These are phyloP conservation scores for Selenia dentaria DNA, from an alignment of 2,888 invertebrate species.

Conservation along the genomic window DNA sequence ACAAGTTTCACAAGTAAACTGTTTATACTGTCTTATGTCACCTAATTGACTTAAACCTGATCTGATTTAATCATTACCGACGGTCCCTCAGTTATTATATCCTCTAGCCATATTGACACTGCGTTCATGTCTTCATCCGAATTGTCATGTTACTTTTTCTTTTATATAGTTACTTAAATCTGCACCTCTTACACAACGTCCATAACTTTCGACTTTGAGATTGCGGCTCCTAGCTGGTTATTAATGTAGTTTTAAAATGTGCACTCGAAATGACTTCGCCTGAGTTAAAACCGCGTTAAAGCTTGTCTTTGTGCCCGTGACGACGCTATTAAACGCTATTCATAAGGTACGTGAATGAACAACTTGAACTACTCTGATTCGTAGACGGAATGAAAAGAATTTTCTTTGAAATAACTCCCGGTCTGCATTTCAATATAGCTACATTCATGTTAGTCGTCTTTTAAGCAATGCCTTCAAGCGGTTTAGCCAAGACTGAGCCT, in stretches of 20 bases:
- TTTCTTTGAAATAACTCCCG: constrained; percentile 12
- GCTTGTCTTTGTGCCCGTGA: constrained; percentile 68
- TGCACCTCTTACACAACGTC: constrained; percentile 29
- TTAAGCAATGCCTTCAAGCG: not conserved
- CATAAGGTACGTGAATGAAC: too few species aligned
- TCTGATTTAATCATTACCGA: too few species aligned
- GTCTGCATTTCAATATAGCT: constrained; percentile 1
- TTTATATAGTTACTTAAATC: too few species aligned
- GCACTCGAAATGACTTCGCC: constrained; percentile 70
- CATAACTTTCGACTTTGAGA: constrained; percentile 60
- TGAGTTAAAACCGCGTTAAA: constrained; percentile 65
- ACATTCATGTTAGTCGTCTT: constrained; percentile 6
- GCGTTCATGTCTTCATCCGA: too few species aligned
- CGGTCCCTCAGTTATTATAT: too few species aligned
- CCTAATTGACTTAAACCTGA: too few species aligned
- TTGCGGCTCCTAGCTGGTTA: constrained; percentile 60
- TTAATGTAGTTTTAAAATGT: constrained; percentile 80
- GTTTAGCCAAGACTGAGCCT: not conserved
- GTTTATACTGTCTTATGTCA: too few species aligned
- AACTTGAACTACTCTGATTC: constrained; percentile 18
- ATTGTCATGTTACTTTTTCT: too few species aligned
- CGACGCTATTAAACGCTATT: constrained; percentile 62
- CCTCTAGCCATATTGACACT: too few species aligned
- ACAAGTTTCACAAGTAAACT: too few species aligned
- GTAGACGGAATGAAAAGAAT: constrained; percentile 21